Evolutionary conservation across 2,888 invertebrate species (phyloP).

Genomic region (Meliscaeva auricollis): DNA sequence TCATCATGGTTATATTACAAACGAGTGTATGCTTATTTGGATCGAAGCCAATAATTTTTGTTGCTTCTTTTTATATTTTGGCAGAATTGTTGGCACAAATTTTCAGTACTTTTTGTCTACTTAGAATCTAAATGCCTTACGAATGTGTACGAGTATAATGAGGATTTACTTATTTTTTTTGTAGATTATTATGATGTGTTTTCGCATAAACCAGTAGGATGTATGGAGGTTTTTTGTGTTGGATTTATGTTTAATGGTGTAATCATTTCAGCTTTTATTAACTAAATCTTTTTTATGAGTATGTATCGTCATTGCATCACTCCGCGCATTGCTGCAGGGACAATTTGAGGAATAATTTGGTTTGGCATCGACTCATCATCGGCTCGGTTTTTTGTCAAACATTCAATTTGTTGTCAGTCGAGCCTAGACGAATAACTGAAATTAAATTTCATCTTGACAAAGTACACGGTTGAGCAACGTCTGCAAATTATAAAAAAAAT

Average conservation of each 20-base stretch:
- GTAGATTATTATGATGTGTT: slow-evolving; percentile 15
- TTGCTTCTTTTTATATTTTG: neutral
- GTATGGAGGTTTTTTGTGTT: slow-evolving; percentile 6
- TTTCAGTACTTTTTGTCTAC: slow-evolving; percentile 10
- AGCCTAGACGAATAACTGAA: too few species aligned
- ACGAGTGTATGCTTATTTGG: slow-evolving; percentile 5
- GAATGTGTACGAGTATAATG: neutral
- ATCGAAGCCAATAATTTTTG: slow-evolving; percentile 22
- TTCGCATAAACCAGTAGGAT: neutral
- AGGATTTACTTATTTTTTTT: slow-evolving; percentile 16
- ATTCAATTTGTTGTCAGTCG: too few species aligned
- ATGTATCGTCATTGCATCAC: neutral
- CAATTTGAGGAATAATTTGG: neutral
- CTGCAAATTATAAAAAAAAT: too few species aligned
- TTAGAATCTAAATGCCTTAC: slow-evolving; percentile 3
- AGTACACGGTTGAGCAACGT: too few species aligned
- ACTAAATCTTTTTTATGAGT: neutral
- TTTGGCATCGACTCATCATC: too few species aligned
- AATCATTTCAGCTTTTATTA: neutral
- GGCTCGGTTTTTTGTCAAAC: too few species aligned
- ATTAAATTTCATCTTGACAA: too few species aligned
- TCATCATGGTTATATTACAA: neutral
- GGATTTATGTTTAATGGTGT: slow-evolving; percentile 10
- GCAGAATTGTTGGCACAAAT: slow-evolving; percentile 1
- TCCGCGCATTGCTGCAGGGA: neutral